These are phyloP conservation scores for Psammodynastes pulverulentus DNA, from an alignment of 2,113 vertebrate species.

Conservation along the genomic window DNA sequence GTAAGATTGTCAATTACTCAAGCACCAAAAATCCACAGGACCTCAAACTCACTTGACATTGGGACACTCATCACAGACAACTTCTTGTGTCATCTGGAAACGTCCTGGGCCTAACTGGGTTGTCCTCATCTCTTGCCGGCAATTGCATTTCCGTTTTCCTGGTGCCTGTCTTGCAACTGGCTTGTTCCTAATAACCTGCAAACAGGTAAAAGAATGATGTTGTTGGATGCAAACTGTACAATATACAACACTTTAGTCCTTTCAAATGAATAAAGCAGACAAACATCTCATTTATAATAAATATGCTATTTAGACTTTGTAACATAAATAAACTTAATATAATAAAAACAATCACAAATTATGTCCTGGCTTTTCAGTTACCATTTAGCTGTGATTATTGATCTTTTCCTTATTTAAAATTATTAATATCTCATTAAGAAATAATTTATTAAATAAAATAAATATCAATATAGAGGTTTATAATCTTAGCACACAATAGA, in stretches of 20 bases:
- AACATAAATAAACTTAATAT: not conserved
- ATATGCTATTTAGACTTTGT: not conserved
- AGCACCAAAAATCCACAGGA: accelerated
- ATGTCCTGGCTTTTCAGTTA: not conserved
- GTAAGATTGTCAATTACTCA: not conserved
- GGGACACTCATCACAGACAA: conserved; percentile 95
- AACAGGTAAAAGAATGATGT: not conserved
- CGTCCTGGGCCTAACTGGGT: conserved; percentile 96
- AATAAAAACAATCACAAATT: not conserved
- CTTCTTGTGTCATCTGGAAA: conserved; percentile 99
- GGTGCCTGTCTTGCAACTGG: conserved; percentile 93
- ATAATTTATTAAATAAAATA: not conserved
- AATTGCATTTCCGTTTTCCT: conserved; percentile 97
- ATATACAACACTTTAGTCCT: too few species aligned
- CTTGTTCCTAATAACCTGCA: conserved; percentile 92
- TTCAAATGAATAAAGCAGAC: not conserved
- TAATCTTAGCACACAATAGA: not conserved
- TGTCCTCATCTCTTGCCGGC: conserved; percentile 96
- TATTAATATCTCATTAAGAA: not conserved
- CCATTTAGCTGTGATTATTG: not conserved
- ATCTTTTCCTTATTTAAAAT: not conserved
- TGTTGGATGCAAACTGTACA: not conserved
- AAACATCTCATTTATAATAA: not conserved
- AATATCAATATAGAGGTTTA: not conserved
- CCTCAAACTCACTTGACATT: conserved; percentile 88